These are phyloP conservation scores for Lacanobia wlatinum DNA, from an alignment of 2,888 invertebrate genomes.

Conservation along the genomic window DNA sequence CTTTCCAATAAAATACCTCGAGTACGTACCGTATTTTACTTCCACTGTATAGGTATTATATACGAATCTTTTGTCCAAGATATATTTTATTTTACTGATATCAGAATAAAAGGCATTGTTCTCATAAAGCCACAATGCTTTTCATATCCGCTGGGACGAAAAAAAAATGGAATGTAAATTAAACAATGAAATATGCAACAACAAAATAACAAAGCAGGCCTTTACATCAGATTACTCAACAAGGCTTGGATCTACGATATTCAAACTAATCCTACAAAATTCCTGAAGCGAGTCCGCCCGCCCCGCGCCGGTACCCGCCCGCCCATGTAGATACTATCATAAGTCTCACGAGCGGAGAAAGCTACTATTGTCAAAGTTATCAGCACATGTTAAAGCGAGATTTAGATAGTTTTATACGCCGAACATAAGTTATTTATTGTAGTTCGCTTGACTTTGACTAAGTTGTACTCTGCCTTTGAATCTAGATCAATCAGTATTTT, in stretches of 20 bases:
- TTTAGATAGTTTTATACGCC: conserved; percentile 57
- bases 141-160: conserved; percentile 51
- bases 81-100: conserved; percentile 52
- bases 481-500: conserved; percentile 60
- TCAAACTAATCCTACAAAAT: conserved; percentile 61
- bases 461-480: conserved; percentile 39
- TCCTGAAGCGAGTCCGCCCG: conserved; percentile 35
- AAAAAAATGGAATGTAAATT: conserved; percentile 56
- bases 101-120: conserved; percentile 64
- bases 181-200: conserved; percentile 63
- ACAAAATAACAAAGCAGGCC: conserved; percentile 59
- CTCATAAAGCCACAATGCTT: conserved; percentile 55
- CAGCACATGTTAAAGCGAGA: conserved; percentile 59
- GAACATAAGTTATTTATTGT: conserved; percentile 49
- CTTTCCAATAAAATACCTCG: conserved; percentile 16
- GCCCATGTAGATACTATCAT: conserved; percentile 43
- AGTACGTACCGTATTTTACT: conserved; percentile 11
- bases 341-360: conserved; percentile 49
- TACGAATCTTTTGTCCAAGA: conserved; percentile 41
- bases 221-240: conserved; percentile 56
- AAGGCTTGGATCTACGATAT: conserved; percentile 52
- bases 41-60: conserved; percentile 24
- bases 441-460: conserved; percentile 42
- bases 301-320: conserved; percentile 12
- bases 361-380: conserved; percentile 58